phyloP scores from a whole-genome alignment of 2,113 vertebrate species.

The Oncorhynchus clarkii region DNA sequence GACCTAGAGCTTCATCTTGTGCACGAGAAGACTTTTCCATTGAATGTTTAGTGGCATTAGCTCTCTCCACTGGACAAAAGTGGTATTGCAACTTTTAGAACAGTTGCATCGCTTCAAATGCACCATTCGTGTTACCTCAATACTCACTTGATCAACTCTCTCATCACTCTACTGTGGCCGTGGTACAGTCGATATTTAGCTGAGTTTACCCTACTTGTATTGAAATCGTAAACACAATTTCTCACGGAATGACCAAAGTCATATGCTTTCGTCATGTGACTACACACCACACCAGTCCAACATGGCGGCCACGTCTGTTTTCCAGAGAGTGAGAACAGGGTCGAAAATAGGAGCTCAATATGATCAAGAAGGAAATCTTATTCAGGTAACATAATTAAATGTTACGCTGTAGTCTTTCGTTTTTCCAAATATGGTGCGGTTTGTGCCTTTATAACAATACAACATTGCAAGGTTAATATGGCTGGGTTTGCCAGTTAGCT shows the following conservation, averaged over 20 bases:
- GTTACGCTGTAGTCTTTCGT: background rate
- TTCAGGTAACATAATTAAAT: slow-evolving; percentile 62
- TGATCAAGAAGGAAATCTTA: slow-evolving; percentile 75
- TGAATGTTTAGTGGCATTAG: background rate
- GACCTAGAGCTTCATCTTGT: no score
- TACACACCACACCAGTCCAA: slow-evolving; percentile 11
- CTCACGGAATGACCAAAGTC: background rate
- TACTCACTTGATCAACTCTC: no score
- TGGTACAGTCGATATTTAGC: no score
- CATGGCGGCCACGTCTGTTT: slow-evolving; percentile 73
- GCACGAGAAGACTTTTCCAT: background rate
- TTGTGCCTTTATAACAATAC: background rate
- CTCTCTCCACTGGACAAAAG: background rate
- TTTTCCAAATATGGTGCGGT: background rate
- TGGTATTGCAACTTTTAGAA: background rate
- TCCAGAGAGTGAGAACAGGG: slow-evolving; percentile 70
- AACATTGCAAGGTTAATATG: background rate
- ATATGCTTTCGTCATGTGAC: background rate
- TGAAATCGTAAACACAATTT: no score
- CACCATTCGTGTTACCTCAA: background rate
- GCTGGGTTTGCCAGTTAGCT: background rate
- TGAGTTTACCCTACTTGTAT: no score
- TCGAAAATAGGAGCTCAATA: slow-evolving; percentile 74
- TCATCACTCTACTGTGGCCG: no score
- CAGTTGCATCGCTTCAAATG: background rate